Evolutionary conservation across 2,888 invertebrate genomes (phyloP), one percentile per base, ranked within the genome.

Genomic region (Hydroisotoma schaefferi): DNA sequence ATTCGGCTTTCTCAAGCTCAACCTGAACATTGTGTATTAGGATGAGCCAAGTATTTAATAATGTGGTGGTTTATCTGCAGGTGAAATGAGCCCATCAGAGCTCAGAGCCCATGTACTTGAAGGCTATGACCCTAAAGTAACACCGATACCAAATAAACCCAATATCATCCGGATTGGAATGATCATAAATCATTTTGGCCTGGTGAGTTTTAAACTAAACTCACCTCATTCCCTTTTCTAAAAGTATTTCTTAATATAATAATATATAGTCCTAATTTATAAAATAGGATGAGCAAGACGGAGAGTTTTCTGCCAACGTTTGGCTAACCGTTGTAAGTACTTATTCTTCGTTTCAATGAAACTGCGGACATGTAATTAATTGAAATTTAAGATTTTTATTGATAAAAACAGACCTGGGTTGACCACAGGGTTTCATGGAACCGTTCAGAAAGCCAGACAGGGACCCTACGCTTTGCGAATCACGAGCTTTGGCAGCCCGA

Each of bases 401-500:
- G 22, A 40, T 37, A 29, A 38, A 46, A 26, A 12, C 76, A 90
- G 90, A 74, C 74, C n/a, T 90, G 90, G 90, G 76, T 75, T 43
- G 90, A 90, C 74, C 81, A 83, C n/a, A 85, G 87, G 58, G 77
- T 89, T 3, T 78, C 80, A 53, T 90, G 90, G 90, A 85, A 87
- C 74, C 76, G 81, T 0, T 77, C 79, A 2, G 82, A 84, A 23
- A 87, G 87, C 68, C 85, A 84, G 27, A 79, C 88, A 53, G 79
- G 87, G 55, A 76, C 76, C 43, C 76, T 86, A 38, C 81, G 85
- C 74, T 78, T 86, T 73, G 82, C 83, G 8, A 84, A 84, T 60
- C 85, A 85, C 75, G 87, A 88, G 74, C 80, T 90, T 70, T 91
- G 90, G 88, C 83, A 83, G 76, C 90, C 89, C 2, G 89, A 88